Evolutionary conservation across 1,140 invertebrate genomes (phyloP), one percentile per base, ranked within the genome.

Genomic region (Drosophila sechellia): DNA sequence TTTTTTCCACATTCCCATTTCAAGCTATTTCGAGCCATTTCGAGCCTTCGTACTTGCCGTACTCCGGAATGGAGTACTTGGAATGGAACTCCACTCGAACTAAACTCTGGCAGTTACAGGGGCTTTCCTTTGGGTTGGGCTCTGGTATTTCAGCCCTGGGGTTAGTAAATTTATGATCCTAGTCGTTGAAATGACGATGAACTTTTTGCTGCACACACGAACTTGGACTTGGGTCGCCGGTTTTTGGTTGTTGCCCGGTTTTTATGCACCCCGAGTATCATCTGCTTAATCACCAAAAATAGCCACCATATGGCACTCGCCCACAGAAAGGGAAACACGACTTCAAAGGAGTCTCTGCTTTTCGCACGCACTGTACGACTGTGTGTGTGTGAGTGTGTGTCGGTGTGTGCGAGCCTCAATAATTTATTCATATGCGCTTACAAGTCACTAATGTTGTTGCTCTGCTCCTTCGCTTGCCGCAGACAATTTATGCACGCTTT

Each of bases 401-500:
- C 17, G 17, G 17, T 17, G 17, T 58, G 60, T 72, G 66, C 79
- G 77, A 65, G 64, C 52, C 57, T 25, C 79, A 81, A 90, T 90
- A 90, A 90, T 90, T 90, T 90, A 90, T 90, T 90, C 87, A 90
- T 90, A 84, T 90, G 87, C 77, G 87, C 84, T 90, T 84, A 87
- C 87, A 74, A 90, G 77, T 76, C 79, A 74, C 79, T 79, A 90
- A 90, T 86, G 79, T 80, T 79, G 79, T 59, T 81, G 43, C 68
- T 72, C 68, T 72, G 45, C 34, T 60, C 15, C 40, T 46, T 13
- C n/a, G 60, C 35, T 79, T 86, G 90, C 87, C 87, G 66, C 87
- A 90, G 87, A 90, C 87, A 87, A 90, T 90, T 90, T 90, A 90
- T 90, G 87, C 85, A 80, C 84, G 73, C 77, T 89, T 87, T 87